Conservation (phyloP, 2,888 invertebrate genomes). For the Stramonita haemastoma region DNA sequence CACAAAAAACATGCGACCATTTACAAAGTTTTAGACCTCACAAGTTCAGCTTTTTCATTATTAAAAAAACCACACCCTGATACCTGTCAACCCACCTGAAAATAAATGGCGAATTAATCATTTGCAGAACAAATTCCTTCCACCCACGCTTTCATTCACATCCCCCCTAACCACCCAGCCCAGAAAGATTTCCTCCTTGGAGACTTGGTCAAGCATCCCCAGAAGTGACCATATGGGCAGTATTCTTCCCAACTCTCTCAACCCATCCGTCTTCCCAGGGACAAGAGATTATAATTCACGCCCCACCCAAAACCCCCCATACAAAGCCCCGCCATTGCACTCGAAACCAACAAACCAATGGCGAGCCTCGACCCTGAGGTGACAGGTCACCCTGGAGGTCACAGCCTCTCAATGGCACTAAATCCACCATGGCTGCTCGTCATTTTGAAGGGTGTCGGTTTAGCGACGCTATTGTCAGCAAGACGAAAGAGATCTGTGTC, state of each 20-base stretch:
- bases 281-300: too few species aligned
- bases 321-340: too few species aligned
- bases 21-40: too few species aligned
- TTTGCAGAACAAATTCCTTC: background rate
- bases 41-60: too few species aligned
- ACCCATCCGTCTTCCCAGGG: background rate
- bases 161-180: background rate
- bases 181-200: background rate
- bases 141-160: background rate
- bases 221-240: conserved; percentile 9
- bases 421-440: background rate
- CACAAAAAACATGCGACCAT: too few species aligned
- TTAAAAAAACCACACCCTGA: too few species aligned
- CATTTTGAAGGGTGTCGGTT: conserved; percentile 17
- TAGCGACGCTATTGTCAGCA: background rate
- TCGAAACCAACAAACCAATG: too few species aligned
- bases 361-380: too few species aligned
- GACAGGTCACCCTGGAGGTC: background rate
- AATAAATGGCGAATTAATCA: background rate
- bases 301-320: too few species aligned
- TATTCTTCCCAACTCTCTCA: background rate
- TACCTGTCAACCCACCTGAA: too few species aligned
- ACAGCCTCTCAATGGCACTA: conserved; percentile 2
- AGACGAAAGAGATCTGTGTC: background rate
- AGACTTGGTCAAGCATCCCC: background rate